Conservation (phyloP, 2,797 vertebrate species). For the Pangasius djambal region DNA sequence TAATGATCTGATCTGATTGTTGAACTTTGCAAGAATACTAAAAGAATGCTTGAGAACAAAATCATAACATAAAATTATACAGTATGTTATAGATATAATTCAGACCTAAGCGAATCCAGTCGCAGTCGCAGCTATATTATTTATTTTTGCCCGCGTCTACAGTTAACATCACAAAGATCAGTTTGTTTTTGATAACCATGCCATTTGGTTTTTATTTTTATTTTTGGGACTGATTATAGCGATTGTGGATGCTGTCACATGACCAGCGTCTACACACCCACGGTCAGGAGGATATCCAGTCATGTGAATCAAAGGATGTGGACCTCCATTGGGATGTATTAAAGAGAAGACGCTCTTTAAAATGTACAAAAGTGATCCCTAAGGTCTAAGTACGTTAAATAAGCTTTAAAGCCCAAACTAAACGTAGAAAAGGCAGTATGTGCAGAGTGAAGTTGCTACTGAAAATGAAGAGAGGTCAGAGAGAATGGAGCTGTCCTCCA, state of each 20-base stretch:
- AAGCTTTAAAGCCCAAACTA: neutral
- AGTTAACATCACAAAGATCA: neutral
- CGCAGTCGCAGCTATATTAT: neutral
- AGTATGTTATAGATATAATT: neutral
- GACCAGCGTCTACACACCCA: neutral
- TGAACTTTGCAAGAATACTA: neutral
- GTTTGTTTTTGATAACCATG: neutral
- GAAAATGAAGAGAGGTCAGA: neutral
- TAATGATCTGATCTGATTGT: neutral
- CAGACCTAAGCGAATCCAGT: no score
- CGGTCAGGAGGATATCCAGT: neutral
- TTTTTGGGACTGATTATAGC: neutral
- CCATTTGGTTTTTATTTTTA: neutral
- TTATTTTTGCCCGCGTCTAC: neutral
- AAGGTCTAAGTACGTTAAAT: neutral
- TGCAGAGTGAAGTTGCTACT: neutral
- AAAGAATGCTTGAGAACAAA: neutral
- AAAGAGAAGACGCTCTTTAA: neutral
- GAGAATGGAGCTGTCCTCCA: slow-evolving; percentile 65
- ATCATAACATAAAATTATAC: neutral
- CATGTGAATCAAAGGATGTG: neutral
- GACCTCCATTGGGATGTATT: neutral
- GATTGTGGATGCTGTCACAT: neutral
- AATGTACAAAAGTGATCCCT: neutral
- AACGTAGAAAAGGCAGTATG: neutral